Base-by-base conservation (phyloP, 2,888 invertebrate genomes). In the Phoenoteleia sp. region DNA sequence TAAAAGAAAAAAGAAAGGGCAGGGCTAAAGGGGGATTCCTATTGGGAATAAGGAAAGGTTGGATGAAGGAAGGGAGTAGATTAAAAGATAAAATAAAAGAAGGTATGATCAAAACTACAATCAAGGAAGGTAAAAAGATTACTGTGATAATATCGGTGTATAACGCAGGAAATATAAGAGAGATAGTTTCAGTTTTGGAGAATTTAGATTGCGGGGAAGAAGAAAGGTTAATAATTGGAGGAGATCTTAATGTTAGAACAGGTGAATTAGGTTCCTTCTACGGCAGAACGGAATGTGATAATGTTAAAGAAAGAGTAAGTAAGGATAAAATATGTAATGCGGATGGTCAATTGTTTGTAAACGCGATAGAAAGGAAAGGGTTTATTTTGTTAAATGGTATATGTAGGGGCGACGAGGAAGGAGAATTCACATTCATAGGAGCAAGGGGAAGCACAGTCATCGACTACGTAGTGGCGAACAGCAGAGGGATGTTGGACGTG, bases 401-500 rank as follows among this genome's bases (percentile, higher is more conserved):
- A 56, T 15, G 23, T 33, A 25, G 56, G 76, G 60, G 86, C 72
- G 62, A 77, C 66, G 67, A 64, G 66, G 25, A 82, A 84, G 21
- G 81, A 80, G 45, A 77, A 17, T 49, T 71, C 77, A n/a, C 64
- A 29, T 87, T 66, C 64, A 67, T 76, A 33, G 74, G 80, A 17
- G 77, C 25, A 11, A 84, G 72, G 49, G 72, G 81, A 11, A 76
- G 27, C n/a, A 67, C 86, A 19, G 86, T 85, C 13, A 81, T 87
- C 11, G 87, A 87, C 17, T 82, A 86, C 15, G 15, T 9, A 2
- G 13, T 87, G 1, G 54, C 47, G 15, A 81, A 83, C 36, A 47
- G 47, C 17, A 17, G 29, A 7, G 52, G 45, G 7, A 15, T 42
- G 49, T 67, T 47, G 1, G 52, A 49, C 21, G 19, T 79, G 25